Conservation (phyloP, 2,888 invertebrate species). For the Cephus rjabovi region DNA sequence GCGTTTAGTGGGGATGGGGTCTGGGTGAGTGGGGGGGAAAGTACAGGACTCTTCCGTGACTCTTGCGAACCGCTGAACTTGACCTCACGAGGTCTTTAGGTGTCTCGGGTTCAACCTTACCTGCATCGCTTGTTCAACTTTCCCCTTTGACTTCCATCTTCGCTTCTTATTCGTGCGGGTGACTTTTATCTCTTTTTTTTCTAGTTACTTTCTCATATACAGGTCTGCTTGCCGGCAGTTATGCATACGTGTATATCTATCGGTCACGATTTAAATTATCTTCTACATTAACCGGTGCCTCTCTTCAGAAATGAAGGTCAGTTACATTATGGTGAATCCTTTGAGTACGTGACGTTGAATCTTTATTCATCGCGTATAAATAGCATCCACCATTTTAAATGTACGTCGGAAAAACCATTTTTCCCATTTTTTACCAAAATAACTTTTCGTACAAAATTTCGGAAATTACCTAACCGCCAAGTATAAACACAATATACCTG, state of each 20-base stretch:
- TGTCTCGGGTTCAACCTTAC: constrained; percentile 14
- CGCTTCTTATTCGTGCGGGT: background rate
- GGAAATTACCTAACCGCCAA: too few relatives aligned
- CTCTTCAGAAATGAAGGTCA: constrained; percentile 10
- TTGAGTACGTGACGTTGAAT: background rate
- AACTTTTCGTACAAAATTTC: too few relatives aligned
- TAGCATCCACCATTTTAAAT: background rate
- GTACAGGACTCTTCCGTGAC: background rate
- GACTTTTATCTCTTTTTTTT: background rate
- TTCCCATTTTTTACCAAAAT: too few relatives aligned
- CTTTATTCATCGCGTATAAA: background rate
- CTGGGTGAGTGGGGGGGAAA: background rate
- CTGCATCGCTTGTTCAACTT: constrained; percentile 13
- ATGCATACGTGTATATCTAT: background rate
- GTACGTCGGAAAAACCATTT: background rate
- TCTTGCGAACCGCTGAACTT: constrained; percentile 19
- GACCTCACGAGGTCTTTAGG: constrained; percentile 10
- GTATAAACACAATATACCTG: too few relatives aligned
- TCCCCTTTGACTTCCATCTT: background rate
- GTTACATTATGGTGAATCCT: constrained; percentile 10
- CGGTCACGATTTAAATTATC: constrained; percentile 28
- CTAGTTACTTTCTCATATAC: background rate
- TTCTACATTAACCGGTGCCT: constrained; percentile 17
- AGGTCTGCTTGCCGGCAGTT: background rate
- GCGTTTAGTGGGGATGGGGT: background rate